Base-by-base conservation (phyloP, 2,113 vertebrate species). In the Opisthocomus hoazin region DNA sequence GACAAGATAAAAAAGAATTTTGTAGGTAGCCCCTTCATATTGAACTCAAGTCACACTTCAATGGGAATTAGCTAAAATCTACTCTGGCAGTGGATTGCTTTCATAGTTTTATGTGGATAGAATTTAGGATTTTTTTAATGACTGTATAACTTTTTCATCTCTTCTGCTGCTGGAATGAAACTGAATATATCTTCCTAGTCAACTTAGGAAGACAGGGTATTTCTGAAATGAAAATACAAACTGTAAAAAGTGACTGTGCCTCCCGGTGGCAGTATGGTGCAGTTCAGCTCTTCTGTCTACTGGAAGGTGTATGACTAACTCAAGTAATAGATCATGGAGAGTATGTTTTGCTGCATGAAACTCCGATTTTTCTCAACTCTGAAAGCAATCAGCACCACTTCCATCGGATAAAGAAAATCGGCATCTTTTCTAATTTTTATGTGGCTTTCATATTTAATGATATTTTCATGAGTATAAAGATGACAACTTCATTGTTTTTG, bases 181-280 rank as follows among this genome's bases (percentile, higher is more conserved):
- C 66, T 32, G 66, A 75, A 36, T 78, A 7, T 76, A 45, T 92
- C 9, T 88, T 82, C 11, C 11, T 43, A 56, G 37, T 51, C 9
- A 82, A 27, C n/a, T 73, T 61, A 9, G 81, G 66, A 48, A 83
- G 36, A 50, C 21, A 15, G 68, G 60, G 61, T 87, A 32, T 79
- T 90, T 90, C n/a, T 61, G 64, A 83, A 84, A 70, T 54, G 75
- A 17, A 74, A 76, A 88, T 65, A 16, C 39, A 21, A 53, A 19
- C 56, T 86, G 61, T 78, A 78, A 87, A 79, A 78, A 46, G 65
- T 87, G 63, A 32, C 19, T 70, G 29, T 97, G 89, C 91, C 94
- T 97, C 84, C 91, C 34, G 34, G 94, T 96, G 94, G 94, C 90
- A 96, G 71, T 69, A 73, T 1, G 6, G 68, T 66, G 71, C 69